Evolutionary conservation across 2,888 invertebrate genomes (phyloP).

Genomic region (Lottia scabra): DNA sequence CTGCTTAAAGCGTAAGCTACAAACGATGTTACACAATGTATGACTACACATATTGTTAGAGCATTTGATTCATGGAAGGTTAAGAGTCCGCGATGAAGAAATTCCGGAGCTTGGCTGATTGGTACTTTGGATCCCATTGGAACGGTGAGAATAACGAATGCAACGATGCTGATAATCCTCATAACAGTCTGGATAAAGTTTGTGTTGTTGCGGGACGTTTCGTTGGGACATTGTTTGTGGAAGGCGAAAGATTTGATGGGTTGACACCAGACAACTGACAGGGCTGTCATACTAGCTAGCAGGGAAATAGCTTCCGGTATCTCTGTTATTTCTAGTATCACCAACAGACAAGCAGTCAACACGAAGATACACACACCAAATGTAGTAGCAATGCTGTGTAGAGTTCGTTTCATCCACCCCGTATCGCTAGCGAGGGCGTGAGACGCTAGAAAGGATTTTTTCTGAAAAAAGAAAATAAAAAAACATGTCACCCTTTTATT

Average conservation of each 20-base stretch:
- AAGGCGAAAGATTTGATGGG: conserved; percentile 31
- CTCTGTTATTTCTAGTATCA: conserved; percentile 21
- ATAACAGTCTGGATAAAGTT: conserved; percentile 32
- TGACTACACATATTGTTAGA: conserved; percentile 27
- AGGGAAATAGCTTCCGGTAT: conserved; percentile 34
- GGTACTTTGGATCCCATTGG: conserved; percentile 18
- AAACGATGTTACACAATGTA: conserved; percentile 26
- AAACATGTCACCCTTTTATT: too few species aligned
- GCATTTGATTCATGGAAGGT: conserved; percentile 16
- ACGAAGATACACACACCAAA: conserved; percentile 23
- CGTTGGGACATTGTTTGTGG: conserved; percentile 27
- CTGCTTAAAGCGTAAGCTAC: conserved; percentile 28
- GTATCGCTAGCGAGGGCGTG: not conserved
- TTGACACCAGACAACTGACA: conserved; percentile 39
- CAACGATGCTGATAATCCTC: conserved; percentile 25
- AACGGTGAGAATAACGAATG: conserved; percentile 26
- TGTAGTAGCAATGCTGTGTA: conserved; percentile 17
- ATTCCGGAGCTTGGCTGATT: conserved; percentile 23
- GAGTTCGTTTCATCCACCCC: conserved; percentile 7
- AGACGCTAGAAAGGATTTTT: conserved; percentile 3
- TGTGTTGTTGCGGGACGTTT: conserved; percentile 33
- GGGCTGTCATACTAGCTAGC: conserved; percentile 26
- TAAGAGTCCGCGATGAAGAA: conserved; percentile 28
- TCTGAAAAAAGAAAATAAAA: conserved; percentile 4
- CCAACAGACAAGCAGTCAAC: conserved; percentile 30